Percentiles rank a stretch among this genome's conserved stretches.
Conservation (phyloP, 2,797 vertebrate species). For the Chloroceryle amazona region DNA sequence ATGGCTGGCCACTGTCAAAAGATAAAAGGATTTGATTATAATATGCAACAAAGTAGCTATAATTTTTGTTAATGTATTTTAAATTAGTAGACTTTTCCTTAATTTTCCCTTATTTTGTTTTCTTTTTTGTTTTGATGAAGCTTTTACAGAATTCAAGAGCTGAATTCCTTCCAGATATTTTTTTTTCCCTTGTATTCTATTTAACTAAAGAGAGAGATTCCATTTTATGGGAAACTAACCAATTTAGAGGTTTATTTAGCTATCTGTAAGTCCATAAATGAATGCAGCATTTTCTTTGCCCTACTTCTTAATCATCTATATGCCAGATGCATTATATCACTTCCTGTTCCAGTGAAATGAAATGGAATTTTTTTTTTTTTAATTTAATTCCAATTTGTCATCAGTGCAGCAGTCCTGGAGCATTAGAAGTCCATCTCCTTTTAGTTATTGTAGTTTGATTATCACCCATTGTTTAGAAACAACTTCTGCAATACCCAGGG, state of each 20-base stretch:
- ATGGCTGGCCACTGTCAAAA: background rate
- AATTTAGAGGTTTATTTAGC: constrained; percentile 33
- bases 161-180: background rate
- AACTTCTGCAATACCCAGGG: background rate
- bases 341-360: background rate
- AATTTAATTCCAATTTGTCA: background rate
- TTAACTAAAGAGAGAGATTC: background rate
- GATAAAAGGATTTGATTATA: background rate
- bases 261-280: background rate
- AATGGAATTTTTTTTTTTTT: background rate
- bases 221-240: background rate
- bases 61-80: background rate
- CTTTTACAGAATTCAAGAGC: background rate
- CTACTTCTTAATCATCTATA: background rate
- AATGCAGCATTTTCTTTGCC: background rate
- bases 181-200: background rate
- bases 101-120: background rate
- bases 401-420: background rate
- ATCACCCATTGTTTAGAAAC: background rate
- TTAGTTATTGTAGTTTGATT: constrained; percentile 2
- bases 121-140: background rate
- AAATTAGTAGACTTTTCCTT: background rate
- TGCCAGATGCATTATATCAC: constrained; percentile 10
- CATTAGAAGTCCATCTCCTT: background rate
- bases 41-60: background rate